Evolutionary conservation across 2,113 vertebrate species (phyloP), one percentile per base, ranked within the genome.

Genomic region (Zingel zingel): DNA sequence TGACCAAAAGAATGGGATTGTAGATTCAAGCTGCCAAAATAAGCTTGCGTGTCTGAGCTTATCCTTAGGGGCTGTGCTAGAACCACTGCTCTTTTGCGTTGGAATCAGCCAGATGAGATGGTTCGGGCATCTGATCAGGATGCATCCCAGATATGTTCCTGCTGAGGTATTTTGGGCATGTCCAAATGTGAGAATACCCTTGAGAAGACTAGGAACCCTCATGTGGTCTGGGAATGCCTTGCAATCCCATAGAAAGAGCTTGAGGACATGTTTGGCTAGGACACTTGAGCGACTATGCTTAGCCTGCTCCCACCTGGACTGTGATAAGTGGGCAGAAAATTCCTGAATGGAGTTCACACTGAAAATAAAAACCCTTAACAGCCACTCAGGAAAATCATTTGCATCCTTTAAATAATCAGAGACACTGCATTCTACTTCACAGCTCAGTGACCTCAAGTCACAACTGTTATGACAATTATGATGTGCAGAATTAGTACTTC

Each of bases 391-490:
- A 64, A 43, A 63, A 54, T 25, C 1, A 47, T 74, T n/a, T 51
- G 5, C n/a, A 23, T 59, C 21, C 64, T 50, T 64, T 43, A 70
- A 21, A 27, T 50, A 21, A 18, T 67, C 23, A 9, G 21, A 36
- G 19, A 8, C 19, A 25, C 13, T 14, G n/a, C 27, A 18, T 68
- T 63, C 1, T 36, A 10, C 39, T 54, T 72, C 23, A 39, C 58
- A 10, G 4, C 48, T 36, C 45, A 50, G 76, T 57, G 75, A 21
- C 53, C 21, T 51, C 1, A 19, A 62, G 54, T 61, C 47, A 23
- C 59, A 73, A 21, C 62, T 70, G 76, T 77, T 64, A 63, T 33
- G 27, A 61, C 45, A 18, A 19, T 75, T 67, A 84, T 73, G 77
- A 64, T 54, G 15, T 36, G 27, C 27, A 19, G 18, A 74, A 43